Percentiles rank a stretch among this genome's conserved stretches.
Evolutionary conservation across 1,140 invertebrate species (phyloP).

Genomic region (Microplitis mediator): DNA sequence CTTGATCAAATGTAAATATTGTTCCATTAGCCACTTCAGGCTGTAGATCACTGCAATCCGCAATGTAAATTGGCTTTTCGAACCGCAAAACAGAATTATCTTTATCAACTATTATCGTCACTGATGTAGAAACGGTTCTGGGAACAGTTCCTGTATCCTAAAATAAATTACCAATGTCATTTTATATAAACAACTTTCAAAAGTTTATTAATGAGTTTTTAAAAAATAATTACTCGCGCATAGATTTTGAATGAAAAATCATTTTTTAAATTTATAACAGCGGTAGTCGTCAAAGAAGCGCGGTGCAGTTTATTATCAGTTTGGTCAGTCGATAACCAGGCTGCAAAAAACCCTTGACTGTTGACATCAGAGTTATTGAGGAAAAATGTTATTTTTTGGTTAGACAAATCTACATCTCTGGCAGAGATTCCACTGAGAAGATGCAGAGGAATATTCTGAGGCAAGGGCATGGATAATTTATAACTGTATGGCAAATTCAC

Average conservation of each 20-base stretch:
- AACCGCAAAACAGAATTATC: conserved; percentile 15
- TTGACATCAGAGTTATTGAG: conserved; percentile 18
- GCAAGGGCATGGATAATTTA: conserved; percentile 38
- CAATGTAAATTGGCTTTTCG: conserved; percentile 17
- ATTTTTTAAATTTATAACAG: conserved; percentile 19
- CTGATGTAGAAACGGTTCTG: background rate
- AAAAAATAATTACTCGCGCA: conserved; percentile 25
- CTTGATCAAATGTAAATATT: conserved; percentile 10
- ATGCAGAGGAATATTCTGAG: conserved; percentile 25
- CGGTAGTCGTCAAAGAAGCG: conserved; percentile 26
- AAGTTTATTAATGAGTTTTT: background rate
- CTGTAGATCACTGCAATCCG: conserved; percentile 4
- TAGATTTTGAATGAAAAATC: conserved; percentile 26
- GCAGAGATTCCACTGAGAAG: conserved; percentile 29
- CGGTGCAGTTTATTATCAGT: conserved; percentile 23
- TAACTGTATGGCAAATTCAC: conserved; percentile 31
- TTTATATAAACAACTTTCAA: background rate
- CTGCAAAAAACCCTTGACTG: conserved; percentile 13
- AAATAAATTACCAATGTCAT: background rate
- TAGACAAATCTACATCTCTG: conserved; percentile 35
- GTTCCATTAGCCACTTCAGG: conserved; percentile 18
- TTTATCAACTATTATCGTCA: conserved; percentile 19
- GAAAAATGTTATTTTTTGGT: conserved; percentile 29
- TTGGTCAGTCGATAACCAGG: conserved; percentile 18
- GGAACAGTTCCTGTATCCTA: conserved; percentile 18